Percentiles rank a stretch among this genome's conserved stretches.
Evolutionary conservation across 2,888 invertebrate species (phyloP).

Genomic region (Drosophila prostipennis): DNA sequence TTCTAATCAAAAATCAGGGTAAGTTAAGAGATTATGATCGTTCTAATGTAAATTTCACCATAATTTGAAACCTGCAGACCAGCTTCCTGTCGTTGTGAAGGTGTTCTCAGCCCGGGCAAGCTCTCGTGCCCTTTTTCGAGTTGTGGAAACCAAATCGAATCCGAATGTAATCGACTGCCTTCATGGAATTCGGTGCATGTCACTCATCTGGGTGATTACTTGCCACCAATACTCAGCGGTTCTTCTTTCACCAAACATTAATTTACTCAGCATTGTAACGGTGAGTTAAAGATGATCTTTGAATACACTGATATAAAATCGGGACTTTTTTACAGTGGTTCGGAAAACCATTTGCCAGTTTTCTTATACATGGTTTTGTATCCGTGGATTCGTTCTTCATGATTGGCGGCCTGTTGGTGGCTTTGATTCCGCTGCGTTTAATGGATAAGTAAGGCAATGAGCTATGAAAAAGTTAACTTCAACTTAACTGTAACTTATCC

Average conservation of each 20-base stretch:
- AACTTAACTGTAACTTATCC: neutral
- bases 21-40: neutral
- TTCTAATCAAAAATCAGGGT: neutral
- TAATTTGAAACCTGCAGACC: neutral
- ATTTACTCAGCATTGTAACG: neutral
- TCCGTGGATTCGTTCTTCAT: neutral
- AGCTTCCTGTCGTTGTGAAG: neutral
- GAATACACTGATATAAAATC: no score
- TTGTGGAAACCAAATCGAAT: neutral
- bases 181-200: neutral
- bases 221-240: neutral
- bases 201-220: neutral
- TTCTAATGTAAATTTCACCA: neutral
- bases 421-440: neutral
- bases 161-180: neutral
- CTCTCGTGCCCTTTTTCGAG: neutral
- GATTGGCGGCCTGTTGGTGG: slow-evolving; percentile 1
- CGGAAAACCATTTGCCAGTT: neutral
- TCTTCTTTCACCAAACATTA: neutral
- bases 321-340: neutral
- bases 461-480: fast-evolving
- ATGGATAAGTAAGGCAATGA: neutral
- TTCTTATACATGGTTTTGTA: neutral
- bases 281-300: neutral
- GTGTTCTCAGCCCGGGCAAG: neutral